phyloP scores from a whole-genome alignment of 2,888 invertebrate species.

The Zonitis immaculata region DNA sequence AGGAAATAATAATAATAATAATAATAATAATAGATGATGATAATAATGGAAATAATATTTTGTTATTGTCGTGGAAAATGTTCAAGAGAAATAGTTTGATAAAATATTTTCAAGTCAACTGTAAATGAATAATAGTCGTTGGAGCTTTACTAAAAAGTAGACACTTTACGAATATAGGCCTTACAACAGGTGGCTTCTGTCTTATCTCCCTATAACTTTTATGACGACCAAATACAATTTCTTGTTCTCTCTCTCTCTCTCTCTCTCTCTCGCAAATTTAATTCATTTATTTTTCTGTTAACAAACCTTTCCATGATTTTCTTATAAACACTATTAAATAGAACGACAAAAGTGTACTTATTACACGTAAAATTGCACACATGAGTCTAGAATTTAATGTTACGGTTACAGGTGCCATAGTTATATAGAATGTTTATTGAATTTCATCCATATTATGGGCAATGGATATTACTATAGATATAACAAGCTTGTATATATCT shows the following conservation, averaged over 20 bases:
- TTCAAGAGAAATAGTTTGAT: neutral
- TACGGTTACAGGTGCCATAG: conserved; percentile 2
- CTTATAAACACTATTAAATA: too few relatives aligned
- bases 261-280: neutral
- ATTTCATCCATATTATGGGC: neutral
- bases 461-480: neutral
- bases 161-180: neutral
- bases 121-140: neutral
- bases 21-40: too few relatives aligned
- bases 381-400: neutral
- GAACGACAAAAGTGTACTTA: too few relatives aligned
- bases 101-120: neutral
- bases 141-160: neutral
- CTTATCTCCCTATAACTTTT: neutral
- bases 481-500: neutral
- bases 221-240: neutral
- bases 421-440: conserved; percentile 3
- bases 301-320: too few relatives aligned
- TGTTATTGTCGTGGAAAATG: neutral
- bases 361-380: conserved; percentile 1
- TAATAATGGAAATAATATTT: neutral
- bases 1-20: too few relatives aligned
- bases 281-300: neutral
- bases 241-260: neutral
- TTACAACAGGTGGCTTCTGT: neutral